phyloP scores from a whole-genome alignment of 2,113 vertebrate genomes.

The Rhinolophus sinicus region DNA sequence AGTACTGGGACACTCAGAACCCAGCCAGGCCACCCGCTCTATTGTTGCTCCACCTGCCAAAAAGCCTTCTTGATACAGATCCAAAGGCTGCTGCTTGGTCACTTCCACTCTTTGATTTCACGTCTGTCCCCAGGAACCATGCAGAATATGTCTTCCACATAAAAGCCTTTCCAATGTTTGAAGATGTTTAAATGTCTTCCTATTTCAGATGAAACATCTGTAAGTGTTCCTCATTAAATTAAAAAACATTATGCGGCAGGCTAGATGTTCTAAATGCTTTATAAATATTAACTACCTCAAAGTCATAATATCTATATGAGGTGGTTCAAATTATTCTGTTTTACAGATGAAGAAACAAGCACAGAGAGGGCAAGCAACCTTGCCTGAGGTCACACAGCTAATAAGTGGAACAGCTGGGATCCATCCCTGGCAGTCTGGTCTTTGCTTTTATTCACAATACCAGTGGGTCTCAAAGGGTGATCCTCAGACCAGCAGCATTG shows the following conservation, averaged over 20 bases:
- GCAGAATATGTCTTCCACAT: background rate
- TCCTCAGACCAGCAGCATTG: background rate
- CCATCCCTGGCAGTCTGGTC: background rate
- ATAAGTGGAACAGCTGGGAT: background rate
- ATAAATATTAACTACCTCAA: background rate
- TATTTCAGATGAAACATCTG: background rate
- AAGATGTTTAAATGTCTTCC: constrained; percentile 19
- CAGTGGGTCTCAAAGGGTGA: background rate
- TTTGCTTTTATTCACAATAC: background rate
- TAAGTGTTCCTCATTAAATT: background rate
- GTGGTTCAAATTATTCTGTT: background rate
- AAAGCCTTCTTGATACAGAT: background rate
- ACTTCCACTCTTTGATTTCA: background rate
- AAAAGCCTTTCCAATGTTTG: background rate
- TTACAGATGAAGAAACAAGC: background rate
- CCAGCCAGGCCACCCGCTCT: background rate
- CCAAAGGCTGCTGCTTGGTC: background rate
- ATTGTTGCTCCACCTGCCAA: background rate
- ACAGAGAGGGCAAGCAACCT: background rate
- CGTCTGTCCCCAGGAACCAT: background rate
- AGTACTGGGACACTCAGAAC: background rate
- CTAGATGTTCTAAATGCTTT: background rate
- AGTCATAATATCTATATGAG: background rate
- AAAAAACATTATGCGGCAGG: background rate
- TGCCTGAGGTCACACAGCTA: background rate